A percentile compares a stretch with the other conserved stretches of the same genome.
phyloP scores from a whole-genome alignment of 2,113 vertebrate genomes.

The Grantiella picta region DNA sequence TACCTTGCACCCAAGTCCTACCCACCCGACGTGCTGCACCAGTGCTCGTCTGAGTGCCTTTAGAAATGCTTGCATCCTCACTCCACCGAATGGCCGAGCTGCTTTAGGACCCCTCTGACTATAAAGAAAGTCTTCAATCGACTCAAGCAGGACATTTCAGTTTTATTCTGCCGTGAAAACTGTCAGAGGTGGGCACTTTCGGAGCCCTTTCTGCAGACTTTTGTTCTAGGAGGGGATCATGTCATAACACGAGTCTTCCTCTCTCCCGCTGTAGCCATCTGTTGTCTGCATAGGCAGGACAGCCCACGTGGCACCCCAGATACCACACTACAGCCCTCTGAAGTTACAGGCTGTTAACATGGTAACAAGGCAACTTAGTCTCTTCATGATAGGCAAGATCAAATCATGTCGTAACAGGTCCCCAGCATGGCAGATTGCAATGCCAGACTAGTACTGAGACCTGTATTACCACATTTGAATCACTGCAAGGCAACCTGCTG shows the following conservation, averaged over 20 bases:
- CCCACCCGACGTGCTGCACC: background rate
- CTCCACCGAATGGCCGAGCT: background rate
- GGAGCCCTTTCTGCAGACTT: background rate
- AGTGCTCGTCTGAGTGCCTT: fast-evolving
- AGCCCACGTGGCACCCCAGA: background rate
- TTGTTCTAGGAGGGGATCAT: background rate
- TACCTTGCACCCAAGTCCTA: background rate
- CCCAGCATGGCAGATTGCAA: background rate
- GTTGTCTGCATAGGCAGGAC: background rate
- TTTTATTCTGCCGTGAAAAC: background rate
- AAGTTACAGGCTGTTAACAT: conserved; percentile 14
- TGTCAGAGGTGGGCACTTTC: background rate
- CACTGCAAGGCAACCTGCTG: background rate
- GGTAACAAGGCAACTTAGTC: conserved; percentile 13
- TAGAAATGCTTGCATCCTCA: background rate
- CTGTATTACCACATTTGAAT: background rate
- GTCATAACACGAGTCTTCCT: conserved; percentile 13
- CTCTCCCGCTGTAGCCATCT: background rate
- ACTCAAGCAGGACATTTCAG: background rate
- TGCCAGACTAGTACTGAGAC: background rate
- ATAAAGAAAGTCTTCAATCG: background rate
- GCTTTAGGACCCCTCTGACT: background rate
- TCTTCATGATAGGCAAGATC: conserved; percentile 8
- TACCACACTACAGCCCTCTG: background rate
- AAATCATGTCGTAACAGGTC: background rate